phyloP scores from a whole-genome alignment of 2,888 invertebrate genomes.

The Parascotia fuliginaria region DNA sequence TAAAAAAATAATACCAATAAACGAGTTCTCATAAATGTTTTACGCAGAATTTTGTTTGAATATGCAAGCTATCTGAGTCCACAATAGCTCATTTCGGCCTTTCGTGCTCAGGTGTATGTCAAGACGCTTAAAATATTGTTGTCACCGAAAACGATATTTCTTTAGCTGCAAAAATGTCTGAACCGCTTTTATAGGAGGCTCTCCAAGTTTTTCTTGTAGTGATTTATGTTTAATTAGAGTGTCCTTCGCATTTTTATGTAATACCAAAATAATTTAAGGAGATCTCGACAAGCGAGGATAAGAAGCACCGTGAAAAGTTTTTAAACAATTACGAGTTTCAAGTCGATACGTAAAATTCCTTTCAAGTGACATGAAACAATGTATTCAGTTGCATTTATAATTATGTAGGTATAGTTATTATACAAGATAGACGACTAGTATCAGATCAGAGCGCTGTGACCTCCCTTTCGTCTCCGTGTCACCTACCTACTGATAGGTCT shows the following conservation, averaged over 20 bases:
- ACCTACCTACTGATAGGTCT: constrained; percentile 51
- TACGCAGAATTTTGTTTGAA: constrained; percentile 7
- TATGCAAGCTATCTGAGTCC: constrained; percentile 23
- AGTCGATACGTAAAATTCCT: constrained; percentile 43
- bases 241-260: constrained; percentile 68
- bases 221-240: constrained; percentile 81
- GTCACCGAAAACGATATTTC: constrained; percentile 76
- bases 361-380: constrained; percentile 27
- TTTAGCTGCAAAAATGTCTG: constrained; percentile 70
- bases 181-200: constrained; percentile 62
- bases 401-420: constrained; percentile 41
- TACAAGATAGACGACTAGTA: constrained; percentile 49
- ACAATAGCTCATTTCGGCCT: constrained; percentile 69
- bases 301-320: constrained; percentile 51
- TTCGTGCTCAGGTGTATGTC: constrained; percentile 72
- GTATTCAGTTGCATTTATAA: constrained; percentile 32
- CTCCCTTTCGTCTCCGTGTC: constrained; percentile 53
- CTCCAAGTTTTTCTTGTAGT: constrained; percentile 65
- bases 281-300: constrained; percentile 47
- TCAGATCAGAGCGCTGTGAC: constrained; percentile 56
- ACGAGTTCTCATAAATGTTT: neutral
- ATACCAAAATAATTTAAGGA: constrained; percentile 64
- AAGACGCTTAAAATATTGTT: constrained; percentile 73
- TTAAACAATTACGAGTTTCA: constrained; percentile 58
- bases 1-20: neutral